A percentile compares a stretch with the other conserved stretches of the same genome.
Evolutionary conservation across 2,797 vertebrate species (phyloP).

Genomic region (Myripristis murdjan): DNA sequence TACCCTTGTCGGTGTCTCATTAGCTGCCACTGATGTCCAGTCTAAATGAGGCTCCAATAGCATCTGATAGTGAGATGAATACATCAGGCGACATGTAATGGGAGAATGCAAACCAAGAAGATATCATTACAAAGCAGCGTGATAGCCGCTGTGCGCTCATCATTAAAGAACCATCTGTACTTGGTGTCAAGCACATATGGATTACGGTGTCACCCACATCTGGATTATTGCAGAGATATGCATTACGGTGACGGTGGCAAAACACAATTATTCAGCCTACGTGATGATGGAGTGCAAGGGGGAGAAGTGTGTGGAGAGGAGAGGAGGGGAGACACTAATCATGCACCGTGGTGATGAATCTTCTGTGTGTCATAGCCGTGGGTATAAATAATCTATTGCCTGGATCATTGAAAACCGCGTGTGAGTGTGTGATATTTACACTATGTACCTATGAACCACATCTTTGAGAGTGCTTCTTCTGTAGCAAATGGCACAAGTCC

Average conservation of each 20-base stretch:
- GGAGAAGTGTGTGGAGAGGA: conserved; percentile 44
- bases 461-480: too few relatives aligned
- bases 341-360: conserved; percentile 70
- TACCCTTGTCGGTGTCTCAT: conserved; percentile 53
- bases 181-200: conserved; percentile 62
- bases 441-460: neutral
- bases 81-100: conserved; percentile 41
- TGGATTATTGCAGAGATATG: conserved; percentile 70
- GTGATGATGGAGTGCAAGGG: conserved; percentile 71
- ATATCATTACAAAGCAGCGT: conserved; percentile 61
- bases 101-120: conserved; percentile 54
- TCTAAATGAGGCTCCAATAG: conserved; percentile 33
- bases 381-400: conserved; percentile 64
- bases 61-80: conserved; percentile 53
- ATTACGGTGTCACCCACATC: conserved; percentile 71
- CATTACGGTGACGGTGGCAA: conserved; percentile 56
- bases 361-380: conserved; percentile 47
- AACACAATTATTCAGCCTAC: conserved; percentile 74
- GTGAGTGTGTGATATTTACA: conserved; percentile 12
- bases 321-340: conserved; percentile 65
- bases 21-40: conserved; percentile 52
- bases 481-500: too few relatives aligned
- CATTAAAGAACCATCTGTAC: conserved; percentile 79
- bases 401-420: conserved; percentile 25
- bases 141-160: conserved; percentile 60